Percentiles rank a stretch among this genome's conserved stretches.
These are phyloP conservation scores for Brachyhypopomus occidentalis DNA, from an alignment of 2,113 vertebrate species.

Conservation along the genomic window DNA sequence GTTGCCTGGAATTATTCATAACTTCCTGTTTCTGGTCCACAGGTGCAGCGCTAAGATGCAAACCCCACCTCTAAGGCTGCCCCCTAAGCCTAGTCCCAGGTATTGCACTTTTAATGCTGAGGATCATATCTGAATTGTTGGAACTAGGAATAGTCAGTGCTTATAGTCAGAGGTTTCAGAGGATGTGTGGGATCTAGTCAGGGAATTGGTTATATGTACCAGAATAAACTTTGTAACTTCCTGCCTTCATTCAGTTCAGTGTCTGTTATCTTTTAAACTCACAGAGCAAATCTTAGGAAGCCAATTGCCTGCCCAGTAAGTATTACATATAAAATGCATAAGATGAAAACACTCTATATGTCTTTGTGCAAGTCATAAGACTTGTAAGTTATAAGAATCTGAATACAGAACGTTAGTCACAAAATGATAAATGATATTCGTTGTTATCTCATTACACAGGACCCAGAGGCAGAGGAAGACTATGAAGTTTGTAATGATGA, in stretches of 20 bases:
- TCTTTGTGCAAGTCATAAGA: background rate
- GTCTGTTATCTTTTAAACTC: constrained; percentile 14
- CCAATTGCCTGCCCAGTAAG: constrained; percentile 58
- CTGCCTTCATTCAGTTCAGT: background rate
- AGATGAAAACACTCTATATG: background rate
- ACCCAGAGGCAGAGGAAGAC: constrained; percentile 61
- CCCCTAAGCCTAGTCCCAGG: constrained; percentile 70
- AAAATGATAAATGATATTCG: background rate
- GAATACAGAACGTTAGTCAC: background rate
- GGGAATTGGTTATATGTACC: background rate
- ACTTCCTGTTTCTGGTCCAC: constrained; percentile 23
- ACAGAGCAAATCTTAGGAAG: constrained; percentile 61
- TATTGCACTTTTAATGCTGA: constrained; percentile 43
- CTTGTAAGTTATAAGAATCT: background rate
- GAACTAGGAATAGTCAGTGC: too few species aligned
- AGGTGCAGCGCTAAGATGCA: constrained; percentile 42
- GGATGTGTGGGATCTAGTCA: background rate
- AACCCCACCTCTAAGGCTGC: constrained; percentile 46
- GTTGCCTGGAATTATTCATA: background rate
- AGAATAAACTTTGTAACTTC: background rate
- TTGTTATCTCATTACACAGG: constrained; percentile 61
- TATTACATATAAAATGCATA: constrained; percentile 18
- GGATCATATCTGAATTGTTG: background rate
- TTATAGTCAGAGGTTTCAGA: background rate
- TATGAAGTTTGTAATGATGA: constrained; percentile 75